phyloP scores from a whole-genome alignment of 2,888 invertebrate species.

The Trissoscelio sp. region DNA sequence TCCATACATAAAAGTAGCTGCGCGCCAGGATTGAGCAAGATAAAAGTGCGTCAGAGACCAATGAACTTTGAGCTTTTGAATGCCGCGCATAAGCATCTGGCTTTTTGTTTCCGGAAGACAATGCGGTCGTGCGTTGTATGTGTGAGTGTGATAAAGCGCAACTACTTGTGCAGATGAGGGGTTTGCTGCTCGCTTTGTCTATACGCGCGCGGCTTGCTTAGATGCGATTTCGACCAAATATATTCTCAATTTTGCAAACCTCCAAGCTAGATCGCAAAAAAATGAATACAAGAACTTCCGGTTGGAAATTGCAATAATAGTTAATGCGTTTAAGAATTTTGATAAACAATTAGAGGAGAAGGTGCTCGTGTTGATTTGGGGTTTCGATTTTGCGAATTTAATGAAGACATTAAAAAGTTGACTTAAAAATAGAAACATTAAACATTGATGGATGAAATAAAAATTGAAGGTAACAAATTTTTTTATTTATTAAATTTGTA shows the following conservation, averaged over 20 bases:
- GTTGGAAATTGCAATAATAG: too few relatives aligned
- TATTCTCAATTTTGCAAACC: constrained; percentile 1
- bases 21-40: constrained; percentile 3
- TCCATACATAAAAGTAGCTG: constrained; percentile 18
- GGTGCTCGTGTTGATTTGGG: too few relatives aligned
- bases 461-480: too few relatives aligned
- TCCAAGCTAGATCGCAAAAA: constrained; percentile 4
- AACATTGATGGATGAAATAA: too few relatives aligned
- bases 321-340: too few relatives aligned
- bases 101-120: constrained; percentile 47
- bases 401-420: too few relatives aligned
- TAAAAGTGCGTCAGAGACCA: constrained; percentile 39
- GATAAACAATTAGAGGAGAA: too few relatives aligned
- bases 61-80: constrained; percentile 53
- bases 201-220: neutral
- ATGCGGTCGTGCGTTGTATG: constrained; percentile 8
- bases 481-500: too few relatives aligned
- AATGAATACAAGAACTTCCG: too few relatives aligned
- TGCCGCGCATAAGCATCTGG: constrained; percentile 32
- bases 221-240: neutral
- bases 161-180: constrained; percentile 13
- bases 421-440: too few relatives aligned
- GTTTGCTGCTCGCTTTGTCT: constrained; percentile 12
- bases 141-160: neutral
- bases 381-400: too few relatives aligned